Percentiles rank a stretch among this genome's conserved stretches.
Conservation (phyloP, 2,888 invertebrate genomes). For the Orchesellides sinensis region DNA sequence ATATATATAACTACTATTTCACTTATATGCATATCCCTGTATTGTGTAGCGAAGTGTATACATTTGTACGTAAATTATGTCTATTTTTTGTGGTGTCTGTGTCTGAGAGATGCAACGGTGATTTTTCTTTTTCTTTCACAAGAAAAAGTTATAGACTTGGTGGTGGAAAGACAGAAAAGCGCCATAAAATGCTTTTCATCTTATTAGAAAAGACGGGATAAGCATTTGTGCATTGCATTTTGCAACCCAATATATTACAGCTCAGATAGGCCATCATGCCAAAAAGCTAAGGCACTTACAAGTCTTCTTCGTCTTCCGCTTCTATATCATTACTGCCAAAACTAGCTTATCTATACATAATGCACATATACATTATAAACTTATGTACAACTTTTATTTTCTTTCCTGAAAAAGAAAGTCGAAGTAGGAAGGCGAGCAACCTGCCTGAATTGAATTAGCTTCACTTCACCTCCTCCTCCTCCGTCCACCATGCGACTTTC, state of each 20-base stretch:
- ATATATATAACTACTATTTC: too few species aligned
- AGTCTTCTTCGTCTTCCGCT: too few species aligned
- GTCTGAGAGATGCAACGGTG: conserved; percentile 14
- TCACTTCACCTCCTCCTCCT: conserved; percentile 42
- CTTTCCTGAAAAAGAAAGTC: neutral
- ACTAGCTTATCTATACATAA: neutral
- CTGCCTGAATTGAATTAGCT: conserved; percentile 56
- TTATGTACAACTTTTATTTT: neutral
- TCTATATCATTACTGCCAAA: too few species aligned
- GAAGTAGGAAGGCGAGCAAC: neutral
- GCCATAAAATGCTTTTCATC: too few species aligned
- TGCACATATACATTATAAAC: neutral
- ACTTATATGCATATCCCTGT: too few species aligned
- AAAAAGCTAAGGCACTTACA: conserved; percentile 18
- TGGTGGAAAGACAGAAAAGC: neutral
- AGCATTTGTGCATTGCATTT: neutral
- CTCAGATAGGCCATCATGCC: conserved; percentile 24
- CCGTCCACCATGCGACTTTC: conserved; percentile 1
- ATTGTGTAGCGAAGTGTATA: neutral
- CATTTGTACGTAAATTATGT: conserved; percentile 9
- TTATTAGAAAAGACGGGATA: neutral
- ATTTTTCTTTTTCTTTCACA: conserved; percentile 5
- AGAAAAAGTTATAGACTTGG: neutral
- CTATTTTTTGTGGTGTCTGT: conserved; percentile 1
- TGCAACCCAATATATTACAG: neutral